Percentiles rank a stretch among this genome's conserved stretches.
Evolutionary conservation across 2,888 invertebrate genomes (phyloP).

Genomic region (Linyphia triangularis): DNA sequence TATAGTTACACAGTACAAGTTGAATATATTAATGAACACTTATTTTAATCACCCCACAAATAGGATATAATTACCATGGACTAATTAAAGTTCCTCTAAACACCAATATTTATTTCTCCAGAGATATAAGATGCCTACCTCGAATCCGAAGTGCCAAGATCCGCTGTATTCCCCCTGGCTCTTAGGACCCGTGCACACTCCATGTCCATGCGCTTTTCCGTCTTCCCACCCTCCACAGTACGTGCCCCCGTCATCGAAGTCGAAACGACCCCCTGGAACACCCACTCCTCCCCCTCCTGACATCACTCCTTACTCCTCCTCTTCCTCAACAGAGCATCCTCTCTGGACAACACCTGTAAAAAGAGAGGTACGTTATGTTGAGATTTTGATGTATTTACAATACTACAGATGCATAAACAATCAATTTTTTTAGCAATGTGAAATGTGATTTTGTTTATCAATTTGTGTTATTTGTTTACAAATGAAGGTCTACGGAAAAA

Average conservation of each 20-base stretch:
- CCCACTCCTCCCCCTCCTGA: conserved; percentile 22
- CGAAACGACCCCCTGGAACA: conserved; percentile 89
- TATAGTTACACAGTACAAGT: too few species aligned
- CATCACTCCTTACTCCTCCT: conserved; percentile 28
- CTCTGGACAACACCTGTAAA: neutral
- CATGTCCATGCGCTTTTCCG: conserved; percentile 99
- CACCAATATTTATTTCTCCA: too few species aligned
- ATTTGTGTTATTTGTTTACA: too few species aligned
- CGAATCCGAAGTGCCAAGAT: conserved; percentile 99
- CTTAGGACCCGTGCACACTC: conserved; percentile 97
- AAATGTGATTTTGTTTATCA: too few species aligned
- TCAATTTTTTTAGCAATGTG: too few species aligned
- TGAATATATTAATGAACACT: too few species aligned
- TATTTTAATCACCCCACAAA: too few species aligned
- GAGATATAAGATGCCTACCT: conserved; percentile 84
- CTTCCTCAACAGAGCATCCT: conserved; percentile 9
- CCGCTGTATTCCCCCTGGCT: conserved; percentile 99
- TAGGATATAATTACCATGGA: too few species aligned
- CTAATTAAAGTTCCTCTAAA: too few species aligned
- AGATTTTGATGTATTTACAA: too few species aligned
- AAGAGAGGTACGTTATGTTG: neutral
- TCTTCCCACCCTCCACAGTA: conserved; percentile 99
- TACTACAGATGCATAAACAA: too few species aligned
- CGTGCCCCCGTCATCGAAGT: conserved; percentile 99
- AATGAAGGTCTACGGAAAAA: too few species aligned